Percentiles rank a stretch among this genome's conserved stretches.
phyloP scores from a whole-genome alignment of 1,140 invertebrate species.

The Sipha flava region DNA sequence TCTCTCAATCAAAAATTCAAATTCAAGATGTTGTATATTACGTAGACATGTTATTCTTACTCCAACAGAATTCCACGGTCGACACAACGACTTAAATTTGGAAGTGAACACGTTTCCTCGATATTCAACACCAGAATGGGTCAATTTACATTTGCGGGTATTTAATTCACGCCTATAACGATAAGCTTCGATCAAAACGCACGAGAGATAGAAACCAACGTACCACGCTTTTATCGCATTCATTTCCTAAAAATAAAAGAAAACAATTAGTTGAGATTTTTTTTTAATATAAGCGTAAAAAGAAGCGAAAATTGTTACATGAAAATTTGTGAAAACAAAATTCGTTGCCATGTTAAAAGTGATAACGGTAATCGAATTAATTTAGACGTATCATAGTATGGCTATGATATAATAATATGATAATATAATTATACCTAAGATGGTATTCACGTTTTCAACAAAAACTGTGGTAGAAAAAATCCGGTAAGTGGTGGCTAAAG shows the following conservation, averaged over 20 bases:
- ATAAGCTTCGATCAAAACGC: neutral
- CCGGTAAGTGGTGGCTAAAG: no score
- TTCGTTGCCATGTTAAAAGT: neutral
- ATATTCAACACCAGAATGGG: conserved; percentile 2
- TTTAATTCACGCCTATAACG: neutral
- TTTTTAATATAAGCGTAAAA: no score
- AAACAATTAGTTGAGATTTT: neutral
- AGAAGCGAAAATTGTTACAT: no score
- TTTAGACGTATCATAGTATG: no score
- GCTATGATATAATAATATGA: no score
- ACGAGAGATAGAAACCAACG: neutral
- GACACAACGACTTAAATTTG: neutral
- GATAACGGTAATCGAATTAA: neutral
- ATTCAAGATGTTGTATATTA: no score
- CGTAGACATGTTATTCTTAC: neutral
- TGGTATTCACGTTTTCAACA: no score
- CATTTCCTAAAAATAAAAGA: neutral
- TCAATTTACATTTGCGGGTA: neutral
- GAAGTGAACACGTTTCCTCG: neutral
- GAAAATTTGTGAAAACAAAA: neutral
- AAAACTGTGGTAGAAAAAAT: no score
- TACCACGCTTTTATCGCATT: neutral
- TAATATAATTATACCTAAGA: no score
- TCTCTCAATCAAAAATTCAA: no score
- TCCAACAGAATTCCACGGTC: neutral